phyloP scores from a whole-genome alignment of 2,113 vertebrate species.

The Falco punctatus region DNA sequence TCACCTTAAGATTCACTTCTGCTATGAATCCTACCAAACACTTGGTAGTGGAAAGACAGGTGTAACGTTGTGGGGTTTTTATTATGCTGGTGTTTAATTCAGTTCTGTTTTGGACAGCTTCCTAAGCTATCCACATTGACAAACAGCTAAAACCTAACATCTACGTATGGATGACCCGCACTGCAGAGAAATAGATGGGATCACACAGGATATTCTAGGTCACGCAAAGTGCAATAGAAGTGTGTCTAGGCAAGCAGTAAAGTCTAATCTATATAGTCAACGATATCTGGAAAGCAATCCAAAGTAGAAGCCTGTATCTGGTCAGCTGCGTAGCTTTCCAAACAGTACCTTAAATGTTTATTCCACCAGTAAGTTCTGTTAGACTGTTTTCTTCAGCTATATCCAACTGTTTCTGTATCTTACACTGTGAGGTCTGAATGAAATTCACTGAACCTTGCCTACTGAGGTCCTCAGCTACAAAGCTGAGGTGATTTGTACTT shows the following conservation, averaged over 20 bases:
- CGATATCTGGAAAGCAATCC: neutral
- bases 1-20: neutral
- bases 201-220: neutral
- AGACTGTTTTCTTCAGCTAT: neutral
- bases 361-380: neutral
- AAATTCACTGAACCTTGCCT: neutral
- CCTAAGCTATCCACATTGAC: neutral
- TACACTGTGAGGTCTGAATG: neutral
- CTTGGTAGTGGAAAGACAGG: neutral
- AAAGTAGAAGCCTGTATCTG: neutral
- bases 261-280: neutral
- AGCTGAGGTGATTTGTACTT: neutral
- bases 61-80: neutral
- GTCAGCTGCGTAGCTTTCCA: neutral
- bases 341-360: neutral
- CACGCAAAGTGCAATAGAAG: neutral
- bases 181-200: neutral
- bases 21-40: neutral
- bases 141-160: neutral
- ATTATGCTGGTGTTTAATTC: neutral
- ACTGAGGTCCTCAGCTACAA: neutral
- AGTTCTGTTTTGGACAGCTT: neutral
- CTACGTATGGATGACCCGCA: neutral
- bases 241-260: neutral
- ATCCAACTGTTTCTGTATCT: neutral